A percentile compares a stretch with the other conserved stretches of the same genome.
phyloP scores from a whole-genome alignment of 2,113 vertebrate species.

The Todiramphus saurophagus region DNA sequence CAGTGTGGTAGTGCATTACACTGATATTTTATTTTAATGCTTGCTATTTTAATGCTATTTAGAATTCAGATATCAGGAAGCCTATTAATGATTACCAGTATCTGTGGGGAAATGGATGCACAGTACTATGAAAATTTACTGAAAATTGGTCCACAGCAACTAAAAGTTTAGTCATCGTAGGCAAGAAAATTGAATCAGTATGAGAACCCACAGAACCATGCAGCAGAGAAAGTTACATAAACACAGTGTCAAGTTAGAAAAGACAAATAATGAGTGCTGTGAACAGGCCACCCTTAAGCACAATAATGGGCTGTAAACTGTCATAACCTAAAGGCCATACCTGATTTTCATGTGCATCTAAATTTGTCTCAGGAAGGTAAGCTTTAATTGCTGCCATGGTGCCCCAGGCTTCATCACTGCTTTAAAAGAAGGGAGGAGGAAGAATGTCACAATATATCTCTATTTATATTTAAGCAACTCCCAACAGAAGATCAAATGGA shows the following conservation, averaged over 20 bases:
- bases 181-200: neutral
- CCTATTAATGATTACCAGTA: neutral
- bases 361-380: neutral
- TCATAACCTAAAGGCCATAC: neutral
- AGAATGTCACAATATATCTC: neutral
- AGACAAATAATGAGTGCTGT: neutral
- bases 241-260: neutral
- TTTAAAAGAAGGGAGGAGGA: neutral
- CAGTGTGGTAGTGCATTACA: neutral
- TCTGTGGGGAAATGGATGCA: neutral
- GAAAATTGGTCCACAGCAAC: neutral
- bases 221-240: neutral
- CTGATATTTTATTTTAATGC: neutral
- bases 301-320: neutral
- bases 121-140: neutral
- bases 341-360: neutral
- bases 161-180: neutral
- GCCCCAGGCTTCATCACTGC: neutral
- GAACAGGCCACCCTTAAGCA: neutral
- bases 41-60: neutral
- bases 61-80: neutral
- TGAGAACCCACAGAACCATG: neutral
- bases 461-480: slow-evolving; percentile 9
- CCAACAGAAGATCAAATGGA: neutral
- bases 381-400: neutral